Base-by-base conservation (phyloP, 2,888 invertebrate species). In the Ceratothoa steindachneri region DNA sequence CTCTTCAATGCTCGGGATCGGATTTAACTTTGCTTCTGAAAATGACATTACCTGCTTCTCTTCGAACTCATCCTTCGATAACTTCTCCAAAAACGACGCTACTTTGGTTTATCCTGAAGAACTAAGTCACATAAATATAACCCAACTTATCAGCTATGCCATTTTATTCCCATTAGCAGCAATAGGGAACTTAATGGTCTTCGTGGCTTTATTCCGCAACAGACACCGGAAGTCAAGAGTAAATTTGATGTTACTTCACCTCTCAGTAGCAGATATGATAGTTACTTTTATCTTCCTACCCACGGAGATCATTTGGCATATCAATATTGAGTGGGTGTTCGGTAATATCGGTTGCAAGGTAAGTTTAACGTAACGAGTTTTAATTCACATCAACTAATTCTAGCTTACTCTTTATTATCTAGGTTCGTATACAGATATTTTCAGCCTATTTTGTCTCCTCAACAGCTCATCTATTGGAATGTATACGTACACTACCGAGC, bases 271-370 rank as follows among this genome's bases (percentile, higher is more conserved):
- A 4, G 93, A 93, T 83, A 85, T 93, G 81, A 88, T 93, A 69
- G 93, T 93, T 31, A 90, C 90, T 0, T 91, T 92, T 82, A 87
- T 92, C 80, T 90, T 90, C 84, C 90, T 92, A 81, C 92, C 92
- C 0, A 73, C 85, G 68, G 85, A 89, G 89, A 89, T 91, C 71
- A 88, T 87, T 0, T 92, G 92, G 92, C 85, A 90, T 31, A 84
- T 90, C 0, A 91, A 91, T 0, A 89, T 90, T n/a, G 88, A 89
- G 31, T 92, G 92, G 92, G 81, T 89, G 15, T 91, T 91, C 0
- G 92, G 92, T 0, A 90, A 92, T 82, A 81, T 87, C 15, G 89
- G 89, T 0, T 92, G 92, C 84, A 90, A 91, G 83, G 84, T 51
- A 51, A 51, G 1, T 51, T n/a, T 51, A 51, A n/a, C n/a, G n/a